Evolutionary conservation across 35 echinoderm and acorn worm species (phyloP), one percentile per base, ranked within the genome.

Genomic region (Patiria miniata): DNA sequence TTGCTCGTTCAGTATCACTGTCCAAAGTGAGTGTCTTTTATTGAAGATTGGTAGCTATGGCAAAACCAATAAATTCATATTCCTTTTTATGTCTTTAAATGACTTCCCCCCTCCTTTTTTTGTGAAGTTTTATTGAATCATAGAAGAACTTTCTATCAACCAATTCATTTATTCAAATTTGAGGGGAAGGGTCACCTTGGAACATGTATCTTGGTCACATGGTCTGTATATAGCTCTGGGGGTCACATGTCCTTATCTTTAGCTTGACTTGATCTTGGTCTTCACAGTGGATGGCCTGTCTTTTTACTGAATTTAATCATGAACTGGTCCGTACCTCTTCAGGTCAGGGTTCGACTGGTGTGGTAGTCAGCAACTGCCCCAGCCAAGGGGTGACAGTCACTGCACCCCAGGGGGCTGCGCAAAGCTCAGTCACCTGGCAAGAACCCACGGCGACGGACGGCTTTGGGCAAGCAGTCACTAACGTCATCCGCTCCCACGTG

Each of bases 361-460:
- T 58, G 19, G 23, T 59, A 15, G 38, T 59, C 36, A 23, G 9
- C 34, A 34, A 34, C 34, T 69, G 61, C 61, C 61, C 61, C 23
- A n/a, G 8, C 61, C 17, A 68, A 68, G 21, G 29, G 32, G 18
- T 32, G 8, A 83, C 81, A 34, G 47, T 37, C 28, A 61, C 81
- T 15, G 26, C 65, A 2, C 19, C 21, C 32, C 5, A 39, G 2
- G 91, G 85, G 9, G 36, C 61, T n/a, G 37, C 92, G 19, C 57
- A 37, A 51, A 50, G 42, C 22, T 37, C 38, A 14, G 88, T 91
- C 16, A 93, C 91, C 7, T 95, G 89, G 89, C 39, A 79, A 51
- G 83, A 86, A n/a, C 89, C 89, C 34, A 91, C 83, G 7, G 93
- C 84, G 5, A 91, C 83, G 12, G 93, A 95, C 51, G 87, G 86